Base-by-base conservation (phyloP, 35 echinoderm and acorn worm species). In the Patiria miniata region DNA sequence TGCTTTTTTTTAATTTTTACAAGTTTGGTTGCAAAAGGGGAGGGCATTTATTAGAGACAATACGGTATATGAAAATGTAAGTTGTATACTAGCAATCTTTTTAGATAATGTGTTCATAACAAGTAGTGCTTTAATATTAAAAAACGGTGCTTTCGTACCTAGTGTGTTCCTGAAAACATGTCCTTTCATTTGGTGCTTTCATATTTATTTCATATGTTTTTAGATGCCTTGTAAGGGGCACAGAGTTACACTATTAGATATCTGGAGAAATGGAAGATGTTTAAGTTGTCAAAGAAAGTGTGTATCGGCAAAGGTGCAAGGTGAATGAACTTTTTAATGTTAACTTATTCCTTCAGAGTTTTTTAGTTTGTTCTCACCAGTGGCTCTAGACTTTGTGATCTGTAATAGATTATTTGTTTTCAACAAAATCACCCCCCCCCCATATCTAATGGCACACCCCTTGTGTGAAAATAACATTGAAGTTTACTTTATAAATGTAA, bases 321-420 rank as follows among this genome's bases (percentile, higher is more conserved):
- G 52, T 54, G 52, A 54, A 54, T 54, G 52, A 54, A 54, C 8
- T 54, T 54, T 54, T 54, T 54, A 54, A 54, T 54, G 7, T 54
- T 54, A 54, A 54, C 52, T 54, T 54, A 54, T 54, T 54, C 52
- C 52, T 54, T 54, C 18, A 54, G 52, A 54, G 52, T 54, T 54
- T 54, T 54, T 54, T 54, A 54, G 52, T 54, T 54, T 54, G 52
- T 54, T 54, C 52, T 54, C 52, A 54, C 52, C 52, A 54, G 52
- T 54, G 52, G 52, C 52, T 54, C 52, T 54, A 54, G 52, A 54
- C 52, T 54, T 54, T 54, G 52, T 54, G 8, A 54, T 54, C 52
- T 54, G 52, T 54, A 54, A 54, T 54, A 54, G 52, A 9, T 9
- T 7, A 54, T 54, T 54, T 9, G 7, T 54, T 54, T 7, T 54